Evolutionary conservation across 2,113 vertebrate species (phyloP).

Genomic region (Cephalopterus ornatus): DNA sequence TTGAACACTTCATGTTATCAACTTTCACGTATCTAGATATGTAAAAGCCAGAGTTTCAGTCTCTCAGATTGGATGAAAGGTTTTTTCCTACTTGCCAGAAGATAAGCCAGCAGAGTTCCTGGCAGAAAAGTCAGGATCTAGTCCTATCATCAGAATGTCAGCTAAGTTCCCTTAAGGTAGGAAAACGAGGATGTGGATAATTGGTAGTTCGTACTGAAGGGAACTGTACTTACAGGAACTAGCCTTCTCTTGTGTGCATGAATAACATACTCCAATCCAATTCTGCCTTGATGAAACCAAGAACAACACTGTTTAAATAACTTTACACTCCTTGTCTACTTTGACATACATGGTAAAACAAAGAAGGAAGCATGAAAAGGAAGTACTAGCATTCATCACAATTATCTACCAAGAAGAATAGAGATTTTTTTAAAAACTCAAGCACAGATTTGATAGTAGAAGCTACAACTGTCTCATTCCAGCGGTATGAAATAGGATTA

Average conservation of each 20-base stretch:
- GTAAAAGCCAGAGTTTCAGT: not conserved
- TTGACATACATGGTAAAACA: not conserved
- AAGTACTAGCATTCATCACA: not conserved
- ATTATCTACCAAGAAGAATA: not conserved
- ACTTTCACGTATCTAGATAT: not conserved
- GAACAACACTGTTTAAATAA: not conserved
- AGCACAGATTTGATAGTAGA: not conserved
- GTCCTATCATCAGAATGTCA: not conserved
- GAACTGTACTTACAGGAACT: not conserved
- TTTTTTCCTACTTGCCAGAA: not conserved
- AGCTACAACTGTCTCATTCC: not conserved
- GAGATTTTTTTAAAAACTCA: not conserved
- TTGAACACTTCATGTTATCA: not conserved
- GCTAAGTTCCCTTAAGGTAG: not conserved
- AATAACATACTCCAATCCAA: not conserved
- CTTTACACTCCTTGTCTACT: not conserved
- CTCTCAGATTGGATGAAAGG: not conserved
- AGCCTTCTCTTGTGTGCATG: not conserved
- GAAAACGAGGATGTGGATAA: not conserved
- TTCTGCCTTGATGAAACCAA: not conserved
- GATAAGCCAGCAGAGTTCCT: not conserved
- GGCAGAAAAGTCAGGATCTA: not conserved
- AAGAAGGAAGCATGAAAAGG: not conserved
- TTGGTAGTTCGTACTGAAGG: not conserved
- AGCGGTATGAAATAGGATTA: not conserved